Conservation (phyloP, 30 jellyfish, hydroid and myxozoan genomes). For the Pelagia noctiluca region DNA sequence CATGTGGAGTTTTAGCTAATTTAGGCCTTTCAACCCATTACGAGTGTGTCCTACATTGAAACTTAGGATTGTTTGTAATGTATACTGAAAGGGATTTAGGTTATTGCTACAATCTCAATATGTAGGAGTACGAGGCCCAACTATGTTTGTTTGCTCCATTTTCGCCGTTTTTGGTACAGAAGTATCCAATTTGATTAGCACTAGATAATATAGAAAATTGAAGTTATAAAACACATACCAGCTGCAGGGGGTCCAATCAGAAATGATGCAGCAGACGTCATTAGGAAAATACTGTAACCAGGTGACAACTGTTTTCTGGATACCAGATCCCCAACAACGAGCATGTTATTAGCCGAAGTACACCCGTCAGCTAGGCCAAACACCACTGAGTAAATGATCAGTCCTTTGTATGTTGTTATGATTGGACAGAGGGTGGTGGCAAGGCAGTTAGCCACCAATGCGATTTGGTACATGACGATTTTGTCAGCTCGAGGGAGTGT, state of each 20-base stretch:
- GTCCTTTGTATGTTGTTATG: constrained; percentile 57
- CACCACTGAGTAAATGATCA: constrained; percentile 76
- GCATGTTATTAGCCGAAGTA: constrained; percentile 74
- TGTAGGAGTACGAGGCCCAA: too few relatives aligned
- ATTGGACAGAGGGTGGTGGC: constrained; percentile 89
- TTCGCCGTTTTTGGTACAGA: too few relatives aligned
- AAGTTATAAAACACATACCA: too few relatives aligned
- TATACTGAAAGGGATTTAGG: too few relatives aligned
- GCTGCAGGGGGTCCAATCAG: constrained; percentile 95
- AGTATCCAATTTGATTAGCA: too few relatives aligned
- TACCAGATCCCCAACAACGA: constrained; percentile 88
- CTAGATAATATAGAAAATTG: too few relatives aligned
- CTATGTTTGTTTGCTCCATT: too few relatives aligned
- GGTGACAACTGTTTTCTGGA: constrained; percentile 72
- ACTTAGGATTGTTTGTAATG: too few relatives aligned
- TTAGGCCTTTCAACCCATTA: too few relatives aligned
- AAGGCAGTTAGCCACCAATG: constrained; percentile 79
- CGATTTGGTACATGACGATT: constrained; percentile 72
- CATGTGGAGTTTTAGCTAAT: too few relatives aligned
- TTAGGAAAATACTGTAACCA: constrained; percentile 73
- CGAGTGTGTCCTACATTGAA: too few relatives aligned
- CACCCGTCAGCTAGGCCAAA: constrained; percentile 91
- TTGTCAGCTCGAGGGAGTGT: constrained; percentile 71
- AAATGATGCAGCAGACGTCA: constrained; percentile 83
- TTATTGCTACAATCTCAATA: too few relatives aligned